Evolutionary conservation across 2,797 vertebrate genomes (phyloP).

Genomic region (Danio jaintianensis): DNA sequence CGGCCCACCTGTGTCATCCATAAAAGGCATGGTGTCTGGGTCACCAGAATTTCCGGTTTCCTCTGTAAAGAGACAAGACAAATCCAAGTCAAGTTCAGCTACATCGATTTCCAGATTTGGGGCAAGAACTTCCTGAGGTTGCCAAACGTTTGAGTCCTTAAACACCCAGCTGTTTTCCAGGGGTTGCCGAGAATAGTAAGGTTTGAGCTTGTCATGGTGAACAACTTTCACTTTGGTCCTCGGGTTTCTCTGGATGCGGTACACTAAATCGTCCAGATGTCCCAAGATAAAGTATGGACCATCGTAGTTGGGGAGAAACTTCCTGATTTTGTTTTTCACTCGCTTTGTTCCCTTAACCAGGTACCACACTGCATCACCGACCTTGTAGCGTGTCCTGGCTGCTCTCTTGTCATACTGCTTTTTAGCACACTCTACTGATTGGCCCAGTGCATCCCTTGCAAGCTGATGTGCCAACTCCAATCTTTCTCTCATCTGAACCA

Average conservation of each 20-base stretch:
- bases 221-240: constrained; percentile 15
- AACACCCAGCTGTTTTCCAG: constrained; percentile 12
- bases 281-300: constrained; percentile 44
- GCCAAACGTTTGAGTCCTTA: neutral
- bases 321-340: constrained; percentile 34
- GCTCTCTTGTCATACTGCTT: constrained; percentile 43
- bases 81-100: neutral
- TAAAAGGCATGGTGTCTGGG: neutral
- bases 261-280: constrained; percentile 24
- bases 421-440: constrained; percentile 37
- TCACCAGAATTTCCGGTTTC: neutral
- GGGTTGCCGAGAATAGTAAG: neutral
- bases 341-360: constrained; percentile 33
- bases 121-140: neutral
- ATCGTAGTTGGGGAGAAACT: constrained; percentile 42
- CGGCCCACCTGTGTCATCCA: neutral
- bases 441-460: constrained; percentile 9
- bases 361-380: constrained; percentile 30
- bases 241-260: too few species aligned
- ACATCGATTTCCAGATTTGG: neutral
- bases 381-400: neutral
- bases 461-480: too few species aligned
- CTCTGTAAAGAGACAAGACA: neutral
- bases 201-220: neutral
- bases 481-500: too few species aligned